Base-by-base conservation (phyloP, 1,140 invertebrate genomes). In the Thaumetopoea pityocampa region DNA sequence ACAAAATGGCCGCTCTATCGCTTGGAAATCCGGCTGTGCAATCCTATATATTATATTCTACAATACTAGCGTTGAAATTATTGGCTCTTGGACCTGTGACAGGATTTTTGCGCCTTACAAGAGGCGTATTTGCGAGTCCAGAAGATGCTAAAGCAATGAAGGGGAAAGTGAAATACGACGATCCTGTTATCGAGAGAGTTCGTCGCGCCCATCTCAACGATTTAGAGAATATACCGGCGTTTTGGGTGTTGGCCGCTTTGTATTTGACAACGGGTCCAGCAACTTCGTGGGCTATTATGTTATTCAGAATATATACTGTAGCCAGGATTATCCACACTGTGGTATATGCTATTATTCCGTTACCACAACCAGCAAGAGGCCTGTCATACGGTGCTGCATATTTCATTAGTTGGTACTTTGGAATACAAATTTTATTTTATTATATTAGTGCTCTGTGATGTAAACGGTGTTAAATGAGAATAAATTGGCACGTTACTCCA, bases 161-260 rank as follows among this genome's bases (percentile, higher is more conserved):
- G 16, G 63, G 61, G 1, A 76, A 81, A 44, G 67, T 85, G 1
- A 77, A 68, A 23, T 58, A 51, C 9, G 82, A 87, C 51, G 86
- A 87, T 45, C 63, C 60, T 1, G 82, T 82, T 41, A 68, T 88
- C 7, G 86, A 88, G 63, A 64, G 86, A 47, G 64, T 85, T 15
- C 55, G 71, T 30, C 56, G 91, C 50, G 90, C 89, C 17, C 91
- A 92, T 66, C 64, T 88, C 35, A 92, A 92, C 56, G 91, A 92
- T 64, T 51, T 92, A 40, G 91, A 92, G 73, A 92, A 92, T 62
- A 91, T 92, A 29, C 74, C 88, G 0, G 70, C 88, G 1, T 93
- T 91, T 64, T 82, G 90, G 45, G 54, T 90, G 4, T 62, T 89
- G 16, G 88, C 84, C 2, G 83, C 88, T 4, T 51, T 91, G 2